Evolutionary conservation across 2,888 invertebrate genomes (phyloP).

Genomic region (Acrobasis repandana): DNA sequence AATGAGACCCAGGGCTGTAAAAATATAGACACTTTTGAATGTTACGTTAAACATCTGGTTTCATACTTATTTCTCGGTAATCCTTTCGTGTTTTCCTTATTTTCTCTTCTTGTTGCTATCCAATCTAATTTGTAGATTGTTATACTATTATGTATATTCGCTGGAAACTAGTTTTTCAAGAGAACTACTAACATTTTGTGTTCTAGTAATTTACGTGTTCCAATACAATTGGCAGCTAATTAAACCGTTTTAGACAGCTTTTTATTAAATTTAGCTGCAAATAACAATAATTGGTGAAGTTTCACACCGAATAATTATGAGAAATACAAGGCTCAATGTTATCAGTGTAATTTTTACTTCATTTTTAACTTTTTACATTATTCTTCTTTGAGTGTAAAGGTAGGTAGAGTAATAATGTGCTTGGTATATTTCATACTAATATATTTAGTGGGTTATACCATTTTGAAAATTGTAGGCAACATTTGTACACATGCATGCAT

Average conservation of each 20-base stretch:
- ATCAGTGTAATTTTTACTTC: neutral
- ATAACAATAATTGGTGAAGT: neutral
- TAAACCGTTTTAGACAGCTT: neutral
- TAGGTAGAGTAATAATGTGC: too few relatives aligned
- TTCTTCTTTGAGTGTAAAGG: too few relatives aligned
- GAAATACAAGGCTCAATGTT: neutral
- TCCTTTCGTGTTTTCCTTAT: constrained; percentile 37
- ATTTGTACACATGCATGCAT: too few relatives aligned
- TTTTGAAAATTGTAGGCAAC: too few relatives aligned
- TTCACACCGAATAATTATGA: neutral
- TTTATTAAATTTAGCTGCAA: neutral
- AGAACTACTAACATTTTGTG: neutral
- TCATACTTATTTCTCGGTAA: constrained; percentile 42
- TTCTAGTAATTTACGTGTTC: neutral
- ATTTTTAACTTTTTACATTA: neutral
- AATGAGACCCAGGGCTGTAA: neutral
- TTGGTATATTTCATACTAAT: too few relatives aligned
- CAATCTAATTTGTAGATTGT: neutral
- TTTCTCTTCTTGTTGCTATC: constrained; percentile 2
- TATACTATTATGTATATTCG: neutral
- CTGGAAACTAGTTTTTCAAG: neutral
- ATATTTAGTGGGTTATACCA: too few relatives aligned
- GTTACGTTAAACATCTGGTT: constrained; percentile 22
- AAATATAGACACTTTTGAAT: neutral
- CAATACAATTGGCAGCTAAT: neutral